phyloP scores from a whole-genome alignment of 2,113 vertebrate species.

The Monarcha castaneiventris region DNA sequence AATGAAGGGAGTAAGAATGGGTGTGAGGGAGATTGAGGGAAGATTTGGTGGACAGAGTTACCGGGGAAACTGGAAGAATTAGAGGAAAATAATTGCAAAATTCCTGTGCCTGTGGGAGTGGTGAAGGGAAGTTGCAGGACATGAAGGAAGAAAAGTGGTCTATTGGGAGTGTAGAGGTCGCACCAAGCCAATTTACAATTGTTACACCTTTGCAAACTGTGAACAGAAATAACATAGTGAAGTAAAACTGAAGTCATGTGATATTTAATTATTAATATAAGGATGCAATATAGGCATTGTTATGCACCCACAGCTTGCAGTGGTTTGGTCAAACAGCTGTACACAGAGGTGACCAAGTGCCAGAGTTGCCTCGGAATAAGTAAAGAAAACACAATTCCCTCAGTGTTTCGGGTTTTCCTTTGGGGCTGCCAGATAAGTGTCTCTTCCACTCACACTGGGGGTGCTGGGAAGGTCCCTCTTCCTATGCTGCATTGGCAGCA shows the following conservation, averaged over 20 bases:
- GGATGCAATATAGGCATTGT: neutral
- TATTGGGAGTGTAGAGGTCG: neutral
- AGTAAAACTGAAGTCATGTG: neutral
- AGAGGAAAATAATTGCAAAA: neutral
- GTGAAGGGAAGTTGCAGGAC: neutral
- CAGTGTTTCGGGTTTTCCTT: neutral
- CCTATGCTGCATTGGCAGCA: neutral
- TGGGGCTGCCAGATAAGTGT: fast-evolving
- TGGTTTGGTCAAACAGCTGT: neutral
- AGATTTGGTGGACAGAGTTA: neutral
- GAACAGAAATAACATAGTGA: neutral
- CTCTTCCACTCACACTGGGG: neutral
- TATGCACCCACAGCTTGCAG: neutral
- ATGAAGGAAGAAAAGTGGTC: neutral
- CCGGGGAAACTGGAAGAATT: neutral
- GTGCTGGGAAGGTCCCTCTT: neutral
- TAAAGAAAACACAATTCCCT: neutral
- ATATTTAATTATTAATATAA: neutral
- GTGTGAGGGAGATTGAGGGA: neutral
- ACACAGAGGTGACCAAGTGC: neutral
- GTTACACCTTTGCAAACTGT: neutral
- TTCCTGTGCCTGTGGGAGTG: neutral
- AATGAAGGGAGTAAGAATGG: neutral
- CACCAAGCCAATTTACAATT: neutral
- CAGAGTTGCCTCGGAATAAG: neutral